A percentile compares a stretch with the other conserved stretches of the same genome.
These are phyloP conservation scores for Rhinella marina DNA, from an alignment of 2,797 vertebrate species.

Conservation along the genomic window DNA sequence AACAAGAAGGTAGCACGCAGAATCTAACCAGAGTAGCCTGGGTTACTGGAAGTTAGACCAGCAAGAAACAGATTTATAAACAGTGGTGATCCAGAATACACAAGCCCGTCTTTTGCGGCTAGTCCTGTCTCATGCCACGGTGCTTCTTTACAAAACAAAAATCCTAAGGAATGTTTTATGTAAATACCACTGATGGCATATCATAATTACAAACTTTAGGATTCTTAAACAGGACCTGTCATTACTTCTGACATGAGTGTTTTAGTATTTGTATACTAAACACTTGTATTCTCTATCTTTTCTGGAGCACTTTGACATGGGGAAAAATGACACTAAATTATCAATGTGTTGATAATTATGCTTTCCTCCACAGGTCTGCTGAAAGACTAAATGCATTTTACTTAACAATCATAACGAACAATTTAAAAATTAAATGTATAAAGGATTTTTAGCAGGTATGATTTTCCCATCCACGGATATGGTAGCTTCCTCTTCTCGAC, in stretches of 20 bases:
- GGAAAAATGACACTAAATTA: no score
- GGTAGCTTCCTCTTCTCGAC: no score
- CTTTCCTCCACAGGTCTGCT: no score
- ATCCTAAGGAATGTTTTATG: slow-evolving; percentile 39
- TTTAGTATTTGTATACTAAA: no score
- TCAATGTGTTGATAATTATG: no score
- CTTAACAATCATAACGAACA: not conserved
- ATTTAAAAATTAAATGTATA: not conserved
- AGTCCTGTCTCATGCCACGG: slow-evolving; percentile 25
- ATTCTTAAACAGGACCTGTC: not conserved
- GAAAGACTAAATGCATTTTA: not conserved
- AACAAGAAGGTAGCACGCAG: slow-evolving; percentile 62
- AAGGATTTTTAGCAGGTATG: not conserved
- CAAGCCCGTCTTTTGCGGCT: slow-evolving; percentile 53
- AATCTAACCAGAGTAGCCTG: slow-evolving; percentile 53
- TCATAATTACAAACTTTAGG: slow-evolving; percentile 1
- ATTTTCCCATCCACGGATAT: no score
- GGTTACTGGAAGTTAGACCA: slow-evolving; percentile 55
- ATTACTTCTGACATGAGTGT: no score
- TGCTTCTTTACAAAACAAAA: slow-evolving; percentile 59
- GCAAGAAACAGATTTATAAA: slow-evolving; percentile 62
- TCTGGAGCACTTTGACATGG: no score
- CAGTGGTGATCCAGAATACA: slow-evolving; percentile 56
- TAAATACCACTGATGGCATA: slow-evolving; percentile 35
- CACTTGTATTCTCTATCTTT: no score